These are phyloP conservation scores for Nemapogon koenigi DNA, from an alignment of 2,888 invertebrate genomes.

Conservation along the genomic window DNA sequence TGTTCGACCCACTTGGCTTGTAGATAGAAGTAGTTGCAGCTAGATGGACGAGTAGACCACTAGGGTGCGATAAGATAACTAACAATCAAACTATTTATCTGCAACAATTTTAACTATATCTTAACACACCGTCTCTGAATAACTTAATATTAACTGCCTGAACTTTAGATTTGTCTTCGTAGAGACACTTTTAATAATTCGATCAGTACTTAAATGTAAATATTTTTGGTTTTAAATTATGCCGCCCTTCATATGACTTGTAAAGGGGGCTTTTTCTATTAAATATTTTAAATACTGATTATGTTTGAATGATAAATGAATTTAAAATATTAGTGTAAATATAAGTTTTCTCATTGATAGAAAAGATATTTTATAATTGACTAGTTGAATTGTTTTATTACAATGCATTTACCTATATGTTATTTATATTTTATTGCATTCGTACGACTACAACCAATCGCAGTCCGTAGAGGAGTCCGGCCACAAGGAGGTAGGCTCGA, in stretches of 20 bases:
- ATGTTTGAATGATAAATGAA: constrained; percentile 43
- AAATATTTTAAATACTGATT: constrained; percentile 27
- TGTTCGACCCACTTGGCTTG: constrained; percentile 63
- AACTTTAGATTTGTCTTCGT: constrained; percentile 58
- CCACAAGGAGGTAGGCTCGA: constrained; percentile 60
- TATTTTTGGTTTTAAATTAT: constrained; percentile 29
- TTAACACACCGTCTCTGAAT: constrained; percentile 49
- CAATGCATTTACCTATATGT: constrained; percentile 62
- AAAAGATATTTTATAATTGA: constrained; percentile 37
- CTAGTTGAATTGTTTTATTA: constrained; percentile 54
- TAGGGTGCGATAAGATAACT: constrained; percentile 62
- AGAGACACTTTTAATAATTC: constrained; percentile 56
- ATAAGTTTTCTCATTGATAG: constrained; percentile 39
- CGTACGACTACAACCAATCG: constrained; percentile 64
- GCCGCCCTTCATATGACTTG: constrained; percentile 47
- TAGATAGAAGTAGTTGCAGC: constrained; percentile 60
- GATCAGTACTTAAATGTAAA: constrained; percentile 56
- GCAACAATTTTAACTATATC: constrained; percentile 56
- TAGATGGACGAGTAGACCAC: constrained; percentile 61
- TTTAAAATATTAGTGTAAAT: constrained; percentile 38
- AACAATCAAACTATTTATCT: constrained; percentile 58
- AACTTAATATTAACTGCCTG: constrained; percentile 52
- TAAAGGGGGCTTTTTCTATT: constrained; percentile 53
- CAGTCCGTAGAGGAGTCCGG: constrained; percentile 65
- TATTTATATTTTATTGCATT: constrained; percentile 62